Evolutionary conservation across 2,888 invertebrate genomes (phyloP), one percentile per base, ranked within the genome.

Genomic region (Spodoptera littoralis): DNA sequence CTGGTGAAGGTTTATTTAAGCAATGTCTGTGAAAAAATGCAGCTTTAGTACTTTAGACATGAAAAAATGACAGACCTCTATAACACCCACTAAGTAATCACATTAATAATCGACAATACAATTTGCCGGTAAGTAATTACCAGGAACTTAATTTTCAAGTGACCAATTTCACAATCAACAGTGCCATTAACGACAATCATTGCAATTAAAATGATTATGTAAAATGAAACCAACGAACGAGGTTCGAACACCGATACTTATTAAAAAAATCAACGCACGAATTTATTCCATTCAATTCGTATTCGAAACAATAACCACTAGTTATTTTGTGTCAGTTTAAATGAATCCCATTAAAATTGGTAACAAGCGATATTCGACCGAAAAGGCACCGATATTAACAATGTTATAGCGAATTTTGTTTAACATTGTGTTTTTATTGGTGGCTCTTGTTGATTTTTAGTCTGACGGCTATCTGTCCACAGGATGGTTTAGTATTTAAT

Each of bases 311-410:
- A 60, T 67, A 62, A 48, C 57, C 62, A 47, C 50, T 44, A 62
- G 53, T 60, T 63, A 69, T 45, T 62, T 52, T 64, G 47, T 58
- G 54, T 54, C 78, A 50, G 50, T 65, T 56, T 59, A 65, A 77
- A 76, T 76, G 60, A 63, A 67, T 71, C 55, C 60, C 58, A 61
- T 76, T 72, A 70, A 78, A 71, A 43, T 56, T 36, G 47, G 60
- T 54, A 52, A 59, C 55, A 60, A 46, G 45, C 59, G 27, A 66
- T 56, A 61, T 52, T 54, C 51, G 50, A 62, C 61, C 64, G 49
- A 68, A 64, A 44, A 44, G 22, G 11, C 8, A 11, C 12, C 49
- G 41, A 45, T 65, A 65, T 62, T 56, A 51, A 74, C 50, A 50
- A 52, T 24, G 54, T 47, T 30, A 45, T 41, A 42, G 27, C 50